Evolutionary conservation across 2,797 vertebrate species (phyloP), one percentile per base, ranked within the genome.

Genomic region (Enoplosus armatus): DNA sequence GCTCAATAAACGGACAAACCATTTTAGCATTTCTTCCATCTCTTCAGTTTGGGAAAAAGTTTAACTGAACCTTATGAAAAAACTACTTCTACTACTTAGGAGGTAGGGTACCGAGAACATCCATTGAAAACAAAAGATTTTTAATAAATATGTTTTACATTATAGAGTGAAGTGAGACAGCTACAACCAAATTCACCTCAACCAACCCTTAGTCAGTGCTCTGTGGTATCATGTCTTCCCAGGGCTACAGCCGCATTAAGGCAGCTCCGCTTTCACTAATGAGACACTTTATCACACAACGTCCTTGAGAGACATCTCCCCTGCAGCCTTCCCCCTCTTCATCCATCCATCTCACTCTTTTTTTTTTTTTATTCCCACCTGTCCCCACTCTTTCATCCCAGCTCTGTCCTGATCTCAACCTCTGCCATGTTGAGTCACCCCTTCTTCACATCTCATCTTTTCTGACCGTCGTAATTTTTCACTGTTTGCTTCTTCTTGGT

Each of bases 231-330:
- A 82, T 45, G 68, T 75, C 72, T 75, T 70, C 76, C 56, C 14
- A 0, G 18, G 63, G 73, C 59, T 75, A 72, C 48, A 65, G 72
- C 75, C 45, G 50, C 73, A 87, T 82, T 79, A 75, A 72, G 67
- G 74, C 50, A 67, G 77, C 63, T 72, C 65, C 1, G 10, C 78
- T 82, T 84, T 63, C 51, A 76, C 79, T 88, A 87, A 87, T 83
- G 84, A 90, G 70, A 66, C 80, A 85, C 72, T 85, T 87, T 22
- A 92, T 90, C 85, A 86, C 70, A 72, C 77, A 61, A 48, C 4
- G 69, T 85, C 89, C 87, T 86, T 85, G 78, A 87, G 81, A 90
- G 50, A 80, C 79, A 59, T 9, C 12, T 15, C 61, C 35, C 59
- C 69, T 31, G 18, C 4, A 73, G 64, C 51, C 27, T 26, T 47